These are phyloP conservation scores for Liolophura sinensis DNA, from an alignment of 1,140 invertebrate species.

Conservation along the genomic window DNA sequence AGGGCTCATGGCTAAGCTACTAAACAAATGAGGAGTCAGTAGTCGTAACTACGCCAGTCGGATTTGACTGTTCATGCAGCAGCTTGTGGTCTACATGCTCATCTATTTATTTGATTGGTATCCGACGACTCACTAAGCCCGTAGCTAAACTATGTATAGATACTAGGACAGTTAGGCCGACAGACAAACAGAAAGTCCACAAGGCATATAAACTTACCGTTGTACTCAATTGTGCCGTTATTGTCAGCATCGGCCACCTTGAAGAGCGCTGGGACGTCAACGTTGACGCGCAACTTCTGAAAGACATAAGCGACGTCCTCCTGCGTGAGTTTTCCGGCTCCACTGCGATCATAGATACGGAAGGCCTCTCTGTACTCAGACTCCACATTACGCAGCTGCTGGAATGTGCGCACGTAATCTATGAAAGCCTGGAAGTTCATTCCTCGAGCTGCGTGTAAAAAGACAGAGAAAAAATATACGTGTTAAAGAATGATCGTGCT, in stretches of 20 bases:
- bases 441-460: conserved; percentile 2
- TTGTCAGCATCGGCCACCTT: conserved; percentile 9
- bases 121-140: too few relatives aligned
- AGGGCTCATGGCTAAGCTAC: too few relatives aligned
- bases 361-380: conserved; percentile 13
- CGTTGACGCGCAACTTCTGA: conserved; percentile 1
- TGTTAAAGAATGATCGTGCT: too few relatives aligned
- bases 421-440: conserved; percentile 14
- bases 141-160: too few relatives aligned
- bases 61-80: too few relatives aligned
- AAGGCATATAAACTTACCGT: conserved; percentile 7
- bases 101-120: too few relatives aligned
- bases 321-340: conserved; percentile 4
- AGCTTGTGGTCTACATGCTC: too few relatives aligned
- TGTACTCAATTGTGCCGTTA: conserved; percentile 11
- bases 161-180: too few relatives aligned
- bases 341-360: conserved; percentile 12
- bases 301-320: conserved; percentile 12
- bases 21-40: too few relatives aligned
- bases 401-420: conserved; percentile 13
- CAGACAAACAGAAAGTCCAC: too few relatives aligned
- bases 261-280: conserved; percentile 7
- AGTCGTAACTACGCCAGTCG: too few relatives aligned
- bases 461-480: too few relatives aligned
- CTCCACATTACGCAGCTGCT: conserved; percentile 11